Percentiles rank a stretch among this genome's conserved stretches.
Evolutionary conservation across 2,113 vertebrate genomes (phyloP).

Genomic region (Anolis carolinensis): DNA sequence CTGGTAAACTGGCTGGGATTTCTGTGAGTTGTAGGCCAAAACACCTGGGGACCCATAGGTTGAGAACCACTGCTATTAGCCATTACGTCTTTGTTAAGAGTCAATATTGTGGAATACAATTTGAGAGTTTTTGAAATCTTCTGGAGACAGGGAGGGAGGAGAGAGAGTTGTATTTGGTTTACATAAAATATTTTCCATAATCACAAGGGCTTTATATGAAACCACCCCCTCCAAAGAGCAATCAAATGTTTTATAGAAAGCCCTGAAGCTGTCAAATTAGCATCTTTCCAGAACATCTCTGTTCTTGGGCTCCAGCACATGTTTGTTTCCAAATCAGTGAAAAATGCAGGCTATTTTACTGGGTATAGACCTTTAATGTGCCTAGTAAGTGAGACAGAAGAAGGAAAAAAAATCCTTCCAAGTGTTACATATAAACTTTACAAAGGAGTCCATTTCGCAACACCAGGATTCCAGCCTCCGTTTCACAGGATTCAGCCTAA

Average conservation of each 20-base stretch:
- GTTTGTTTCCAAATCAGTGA: neutral
- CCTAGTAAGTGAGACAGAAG: neutral
- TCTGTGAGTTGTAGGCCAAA: too few species aligned
- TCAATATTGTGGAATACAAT: too few species aligned
- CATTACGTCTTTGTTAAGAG: neutral
- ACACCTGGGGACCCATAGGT: too few species aligned
- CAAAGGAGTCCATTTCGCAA: constrained; percentile 53
- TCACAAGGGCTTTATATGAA: too few species aligned
- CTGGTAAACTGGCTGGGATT: too few species aligned
- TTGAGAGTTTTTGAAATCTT: neutral
- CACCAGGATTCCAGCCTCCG: constrained; percentile 51
- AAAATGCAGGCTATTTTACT: neutral
- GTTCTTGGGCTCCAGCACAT: neutral
- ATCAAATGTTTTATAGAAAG: neutral
- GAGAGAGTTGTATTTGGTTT: neutral
- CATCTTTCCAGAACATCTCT: neutral
- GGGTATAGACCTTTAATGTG: constrained; percentile 16
- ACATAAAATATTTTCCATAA: neutral
- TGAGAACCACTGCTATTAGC: too few species aligned
- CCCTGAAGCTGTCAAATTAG: neutral
- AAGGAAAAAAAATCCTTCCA: neutral
- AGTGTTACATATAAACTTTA: constrained; percentile 50
- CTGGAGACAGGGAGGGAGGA: neutral
- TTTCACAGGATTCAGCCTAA: constrained; percentile 43
- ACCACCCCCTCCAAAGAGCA: neutral